phyloP scores from a whole-genome alignment of 2,113 vertebrate genomes.

The Oreotragus oreotragus region DNA sequence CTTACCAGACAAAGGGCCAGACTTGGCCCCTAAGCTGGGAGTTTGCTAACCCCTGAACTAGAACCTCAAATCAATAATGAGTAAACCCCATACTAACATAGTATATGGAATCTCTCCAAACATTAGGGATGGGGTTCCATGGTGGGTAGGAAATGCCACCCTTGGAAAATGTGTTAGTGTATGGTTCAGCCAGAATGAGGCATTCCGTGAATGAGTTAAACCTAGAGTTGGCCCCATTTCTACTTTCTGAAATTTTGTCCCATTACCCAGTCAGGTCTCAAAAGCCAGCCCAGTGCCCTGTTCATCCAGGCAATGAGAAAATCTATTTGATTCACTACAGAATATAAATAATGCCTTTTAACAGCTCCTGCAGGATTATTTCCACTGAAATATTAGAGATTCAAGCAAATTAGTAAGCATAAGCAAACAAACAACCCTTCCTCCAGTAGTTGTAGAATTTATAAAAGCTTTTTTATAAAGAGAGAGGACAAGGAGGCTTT shows the following conservation, averaged over 20 bases:
- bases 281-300: background rate
- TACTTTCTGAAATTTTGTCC: background rate
- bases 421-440: background rate
- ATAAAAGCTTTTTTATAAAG: background rate
- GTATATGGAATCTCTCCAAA: accelerated
- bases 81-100: accelerated
- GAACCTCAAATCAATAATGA: background rate
- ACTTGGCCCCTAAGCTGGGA: background rate
- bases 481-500: background rate
- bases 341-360: background rate
- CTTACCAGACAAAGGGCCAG: background rate
- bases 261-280: no score
- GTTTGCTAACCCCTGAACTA: background rate
- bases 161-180: background rate
- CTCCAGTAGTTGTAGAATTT: background rate
- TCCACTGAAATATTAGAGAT: background rate
- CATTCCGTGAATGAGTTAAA: background rate
- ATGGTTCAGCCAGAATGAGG: background rate
- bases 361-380: background rate
- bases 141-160: background rate
- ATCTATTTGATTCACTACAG: background rate
- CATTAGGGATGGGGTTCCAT: background rate
- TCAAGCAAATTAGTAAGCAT: background rate
- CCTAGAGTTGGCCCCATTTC: no score
- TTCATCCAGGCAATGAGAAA: background rate